Base-by-base conservation (phyloP, 2,113 vertebrate species). In the Cryptotis parvus region DNA sequence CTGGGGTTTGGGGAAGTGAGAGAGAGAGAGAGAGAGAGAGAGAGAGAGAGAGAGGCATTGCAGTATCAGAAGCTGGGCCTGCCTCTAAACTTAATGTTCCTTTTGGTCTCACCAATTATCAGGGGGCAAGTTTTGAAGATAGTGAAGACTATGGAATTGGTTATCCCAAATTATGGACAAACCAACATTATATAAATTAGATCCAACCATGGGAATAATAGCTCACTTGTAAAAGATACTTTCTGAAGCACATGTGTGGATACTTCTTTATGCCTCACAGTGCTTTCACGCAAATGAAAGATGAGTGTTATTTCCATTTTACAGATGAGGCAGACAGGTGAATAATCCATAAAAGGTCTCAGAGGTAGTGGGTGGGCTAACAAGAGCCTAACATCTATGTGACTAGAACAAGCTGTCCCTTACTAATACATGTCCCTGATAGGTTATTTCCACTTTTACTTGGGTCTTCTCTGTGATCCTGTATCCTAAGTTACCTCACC, bases 161-260 rank as follows among this genome's bases (percentile, higher is more conserved):
- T 94, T 90, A 82, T 39, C 18, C 68, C 61, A 94, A 94, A 94
- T 93, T 92, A 94, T 88, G 55, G 75, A 92, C 75, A 95, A 90
- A 96, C 75, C 82, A 94, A 91, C 72, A 80, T 86, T 94, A 91
- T 90, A 75, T 72, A 91, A 94, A 92, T 91, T 24, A 85, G 82
- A 82, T 87, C 66, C 87, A 61, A 82, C 87, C 87, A 61, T 52
- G 29, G 66, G 78, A 91, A 76, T 92, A 94, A 94, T 95, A 73
- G 84, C 31, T 96, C 81, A 76, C 84, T 94, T 81, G 80, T 94
- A 81, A 92, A 87, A 83, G 74, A 63, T 20, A 22, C 70, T 94
- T 88, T 81, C 69, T 87, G 74, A 95, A 75, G 33, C 70, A 18
- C 66, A 78, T 73, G 37, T 1, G 29, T 65, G 16, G 16, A 49